Conservation (phyloP, 2,113 vertebrate genomes). For the Panthera tigris region DNA sequence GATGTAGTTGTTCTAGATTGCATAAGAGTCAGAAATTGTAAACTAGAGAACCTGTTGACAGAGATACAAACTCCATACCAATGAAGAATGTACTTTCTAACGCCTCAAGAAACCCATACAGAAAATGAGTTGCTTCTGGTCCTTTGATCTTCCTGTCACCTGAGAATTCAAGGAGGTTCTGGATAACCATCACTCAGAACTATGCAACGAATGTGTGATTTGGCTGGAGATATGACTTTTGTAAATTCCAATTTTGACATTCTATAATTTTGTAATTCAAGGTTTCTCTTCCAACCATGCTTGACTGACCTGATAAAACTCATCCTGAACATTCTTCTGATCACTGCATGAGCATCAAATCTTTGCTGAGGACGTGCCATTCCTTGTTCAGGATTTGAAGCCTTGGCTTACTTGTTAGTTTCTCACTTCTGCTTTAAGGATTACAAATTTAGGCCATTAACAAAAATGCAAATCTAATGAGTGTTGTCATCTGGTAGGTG, state of each 20-base stretch:
- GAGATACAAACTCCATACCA: not conserved
- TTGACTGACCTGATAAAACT: not conserved
- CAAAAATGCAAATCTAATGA: not conserved
- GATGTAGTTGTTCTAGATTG: not conserved
- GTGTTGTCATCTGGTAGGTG: not conserved
- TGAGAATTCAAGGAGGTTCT: not conserved
- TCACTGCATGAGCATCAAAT: not conserved
- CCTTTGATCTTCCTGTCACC: not conserved
- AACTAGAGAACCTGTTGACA: not conserved
- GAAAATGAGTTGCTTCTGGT: not conserved
- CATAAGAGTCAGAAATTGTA: not conserved
- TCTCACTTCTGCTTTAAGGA: not conserved
- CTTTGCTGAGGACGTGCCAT: not conserved
- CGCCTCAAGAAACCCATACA: not conserved
- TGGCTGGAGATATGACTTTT: not conserved
- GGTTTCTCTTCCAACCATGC: not conserved
- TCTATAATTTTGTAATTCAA: not conserved
- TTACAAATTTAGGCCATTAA: not conserved
- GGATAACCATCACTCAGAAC: not conserved
- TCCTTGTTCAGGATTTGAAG: not conserved
- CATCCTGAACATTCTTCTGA: not conserved
- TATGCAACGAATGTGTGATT: not conserved
- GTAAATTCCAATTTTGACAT: not conserved
- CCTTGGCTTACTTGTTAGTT: not conserved
- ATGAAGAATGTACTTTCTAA: not conserved